Evolutionary conservation across 1,140 invertebrate genomes (phyloP).

Genomic region (Brachionus angularis): DNA sequence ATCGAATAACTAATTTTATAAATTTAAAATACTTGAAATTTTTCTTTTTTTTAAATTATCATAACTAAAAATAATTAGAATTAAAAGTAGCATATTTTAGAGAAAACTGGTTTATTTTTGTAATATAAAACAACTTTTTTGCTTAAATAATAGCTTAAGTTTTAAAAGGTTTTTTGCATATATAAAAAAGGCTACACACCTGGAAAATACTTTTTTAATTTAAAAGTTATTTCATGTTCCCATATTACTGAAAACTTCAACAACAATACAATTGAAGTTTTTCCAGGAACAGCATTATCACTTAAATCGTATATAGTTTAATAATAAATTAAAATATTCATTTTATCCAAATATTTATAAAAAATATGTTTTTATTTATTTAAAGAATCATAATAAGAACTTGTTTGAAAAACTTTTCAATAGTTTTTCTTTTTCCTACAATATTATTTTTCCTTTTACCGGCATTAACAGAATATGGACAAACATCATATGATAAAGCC

Average conservation of each 20-base stretch:
- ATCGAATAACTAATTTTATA: too few relatives aligned
- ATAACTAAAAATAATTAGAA: too few relatives aligned
- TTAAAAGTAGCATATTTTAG: too few relatives aligned
- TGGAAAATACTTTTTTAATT: conserved; percentile 31
- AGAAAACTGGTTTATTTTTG: too few relatives aligned
- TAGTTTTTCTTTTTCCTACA: conserved; percentile 40
- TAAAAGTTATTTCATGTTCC: conserved; percentile 19
- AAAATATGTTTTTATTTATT: background rate
- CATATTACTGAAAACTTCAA: background rate
- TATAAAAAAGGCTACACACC: conserved; percentile 32
- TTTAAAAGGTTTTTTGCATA: conserved; percentile 4
- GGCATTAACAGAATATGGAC: conserved; percentile 26
- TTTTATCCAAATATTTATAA: background rate
- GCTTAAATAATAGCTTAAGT: too few relatives aligned
- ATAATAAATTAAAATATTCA: too few relatives aligned
- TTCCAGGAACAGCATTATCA: background rate
- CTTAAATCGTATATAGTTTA: conserved; percentile 43
- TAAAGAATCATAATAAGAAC: conserved; percentile 14
- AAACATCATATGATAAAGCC: conserved; percentile 40
- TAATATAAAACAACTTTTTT: too few relatives aligned
- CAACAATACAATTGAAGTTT: background rate
- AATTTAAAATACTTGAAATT: too few relatives aligned
- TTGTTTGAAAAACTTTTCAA: conserved; percentile 37
- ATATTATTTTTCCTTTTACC: conserved; percentile 37
- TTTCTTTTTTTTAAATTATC: too few relatives aligned